Evolutionary conservation across 2,797 vertebrate genomes (phyloP).

Genomic region (Cirrhinus mrigala): DNA sequence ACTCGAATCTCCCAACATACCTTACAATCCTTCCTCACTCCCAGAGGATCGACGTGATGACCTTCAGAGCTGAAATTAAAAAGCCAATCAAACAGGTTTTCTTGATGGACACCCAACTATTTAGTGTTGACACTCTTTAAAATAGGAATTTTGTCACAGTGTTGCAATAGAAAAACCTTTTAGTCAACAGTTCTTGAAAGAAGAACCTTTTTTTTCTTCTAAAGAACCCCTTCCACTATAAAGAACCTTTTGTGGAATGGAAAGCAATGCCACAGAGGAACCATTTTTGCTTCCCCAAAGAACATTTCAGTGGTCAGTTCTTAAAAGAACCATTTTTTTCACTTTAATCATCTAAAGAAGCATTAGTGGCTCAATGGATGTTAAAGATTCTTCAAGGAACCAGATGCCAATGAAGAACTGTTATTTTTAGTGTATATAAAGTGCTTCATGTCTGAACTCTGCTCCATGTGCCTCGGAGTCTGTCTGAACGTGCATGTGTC

Average conservation of each 20-base stretch:
- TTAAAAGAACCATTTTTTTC: not conserved
- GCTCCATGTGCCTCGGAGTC: constrained; percentile 11
- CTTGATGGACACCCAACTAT: constrained; percentile 10
- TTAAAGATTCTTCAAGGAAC: not conserved
- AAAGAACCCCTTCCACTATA: not conserved
- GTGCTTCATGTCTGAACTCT: not conserved
- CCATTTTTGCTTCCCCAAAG: too few relatives aligned
- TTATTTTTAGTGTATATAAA: constrained; percentile 6
- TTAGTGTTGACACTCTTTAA: not conserved
- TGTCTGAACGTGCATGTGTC: constrained; percentile 46
- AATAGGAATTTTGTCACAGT: not conserved
- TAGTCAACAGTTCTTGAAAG: not conserved
- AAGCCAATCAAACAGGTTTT: not conserved
- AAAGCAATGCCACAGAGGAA: not conserved
- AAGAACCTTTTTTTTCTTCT: not conserved
- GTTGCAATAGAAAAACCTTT: not conserved
- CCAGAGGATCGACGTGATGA: not conserved
- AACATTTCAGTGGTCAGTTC: not conserved
- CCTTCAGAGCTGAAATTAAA: not conserved
- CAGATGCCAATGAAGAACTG: not conserved
- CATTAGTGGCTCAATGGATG: not conserved
- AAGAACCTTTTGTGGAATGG: not conserved
- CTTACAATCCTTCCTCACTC: not conserved
- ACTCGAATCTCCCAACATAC: not conserved
- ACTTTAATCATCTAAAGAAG: not conserved